These are phyloP conservation scores for Sinocyclocheilus anshuiensis DNA, from an alignment of 2,113 vertebrate species.

Conservation along the genomic window DNA sequence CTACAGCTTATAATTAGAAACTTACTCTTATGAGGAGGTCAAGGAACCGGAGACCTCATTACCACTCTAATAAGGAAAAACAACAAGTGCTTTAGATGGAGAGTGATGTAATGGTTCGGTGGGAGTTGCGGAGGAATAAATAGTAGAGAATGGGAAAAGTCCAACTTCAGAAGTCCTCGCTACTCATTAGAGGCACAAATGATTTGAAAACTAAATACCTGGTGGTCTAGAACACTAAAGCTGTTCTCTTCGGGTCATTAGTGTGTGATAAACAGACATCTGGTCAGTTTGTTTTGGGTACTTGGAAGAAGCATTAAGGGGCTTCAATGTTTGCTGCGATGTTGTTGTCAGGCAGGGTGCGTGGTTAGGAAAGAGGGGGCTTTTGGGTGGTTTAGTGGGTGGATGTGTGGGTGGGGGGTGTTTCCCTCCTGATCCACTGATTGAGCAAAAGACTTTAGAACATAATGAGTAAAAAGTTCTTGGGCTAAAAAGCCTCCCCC, in stretches of 20 bases:
- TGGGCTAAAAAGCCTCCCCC: constrained; percentile 43
- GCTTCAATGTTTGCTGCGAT: constrained; percentile 30
- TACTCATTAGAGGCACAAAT: constrained; percentile 19
- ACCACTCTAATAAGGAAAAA: constrained; percentile 12
- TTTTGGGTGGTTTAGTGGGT: constrained; percentile 11
- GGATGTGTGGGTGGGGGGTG: not conserved
- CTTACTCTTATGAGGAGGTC: constrained; percentile 16
- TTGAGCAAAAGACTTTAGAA: constrained; percentile 55
- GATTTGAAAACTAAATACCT: constrained; percentile 29
- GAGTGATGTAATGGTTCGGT: constrained; percentile 24
- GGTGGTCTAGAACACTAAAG: not conserved
- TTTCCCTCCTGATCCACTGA: constrained; percentile 45
- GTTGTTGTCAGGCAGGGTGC: constrained; percentile 19
- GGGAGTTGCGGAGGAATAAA: not conserved
- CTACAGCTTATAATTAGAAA: constrained; percentile 32
- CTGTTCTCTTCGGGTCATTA: constrained; percentile 44
- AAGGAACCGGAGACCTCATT: constrained; percentile 4
- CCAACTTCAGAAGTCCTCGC: not conserved
- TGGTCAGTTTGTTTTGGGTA: constrained; percentile 47
- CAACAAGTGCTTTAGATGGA: not conserved
- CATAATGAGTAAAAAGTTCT: constrained; percentile 59
- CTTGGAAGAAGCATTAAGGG: constrained; percentile 30
- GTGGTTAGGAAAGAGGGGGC: constrained; percentile 28
- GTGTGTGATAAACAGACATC: constrained; percentile 42
- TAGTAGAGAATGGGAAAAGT: not conserved